Conservation (phyloP, 2,113 vertebrate genomes). For the Odocoileus hemionus region DNA sequence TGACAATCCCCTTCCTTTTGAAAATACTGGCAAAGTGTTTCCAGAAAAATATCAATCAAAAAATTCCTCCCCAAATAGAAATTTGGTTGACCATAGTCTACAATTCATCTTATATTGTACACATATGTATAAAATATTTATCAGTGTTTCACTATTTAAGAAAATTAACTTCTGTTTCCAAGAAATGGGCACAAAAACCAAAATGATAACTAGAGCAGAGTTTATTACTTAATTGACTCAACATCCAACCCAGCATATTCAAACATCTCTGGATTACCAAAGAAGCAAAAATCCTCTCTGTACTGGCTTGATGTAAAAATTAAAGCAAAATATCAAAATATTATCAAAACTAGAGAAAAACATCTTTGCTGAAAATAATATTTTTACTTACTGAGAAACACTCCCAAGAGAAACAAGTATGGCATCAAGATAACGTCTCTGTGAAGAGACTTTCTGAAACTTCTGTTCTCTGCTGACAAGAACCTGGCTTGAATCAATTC, state of each 20-base stretch:
- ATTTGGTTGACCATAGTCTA: neutral
- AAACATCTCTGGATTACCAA: neutral
- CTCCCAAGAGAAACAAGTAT: neutral
- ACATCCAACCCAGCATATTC: neutral
- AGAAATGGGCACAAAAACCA: neutral
- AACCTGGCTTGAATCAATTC: neutral
- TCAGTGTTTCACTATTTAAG: neutral
- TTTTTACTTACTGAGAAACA: neutral
- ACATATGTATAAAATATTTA: neutral
- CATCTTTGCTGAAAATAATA: neutral
- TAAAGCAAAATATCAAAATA: neutral
- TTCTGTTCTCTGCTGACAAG: neutral
- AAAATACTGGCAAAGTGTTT: neutral
- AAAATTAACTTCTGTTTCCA: neutral
- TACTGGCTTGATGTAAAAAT: neutral
- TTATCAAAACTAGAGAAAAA: neutral
- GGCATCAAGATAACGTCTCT: neutral
- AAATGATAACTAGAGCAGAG: neutral
- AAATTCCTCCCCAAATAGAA: neutral
- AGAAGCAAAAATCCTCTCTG: neutral
- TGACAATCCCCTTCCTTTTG: neutral
- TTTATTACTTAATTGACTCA: neutral
- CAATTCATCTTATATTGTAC: neutral
- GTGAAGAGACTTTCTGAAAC: neutral
- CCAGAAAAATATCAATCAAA: neutral